Evolutionary conservation across 2,797 vertebrate genomes (phyloP).

Genomic region (Carapus acus): DNA sequence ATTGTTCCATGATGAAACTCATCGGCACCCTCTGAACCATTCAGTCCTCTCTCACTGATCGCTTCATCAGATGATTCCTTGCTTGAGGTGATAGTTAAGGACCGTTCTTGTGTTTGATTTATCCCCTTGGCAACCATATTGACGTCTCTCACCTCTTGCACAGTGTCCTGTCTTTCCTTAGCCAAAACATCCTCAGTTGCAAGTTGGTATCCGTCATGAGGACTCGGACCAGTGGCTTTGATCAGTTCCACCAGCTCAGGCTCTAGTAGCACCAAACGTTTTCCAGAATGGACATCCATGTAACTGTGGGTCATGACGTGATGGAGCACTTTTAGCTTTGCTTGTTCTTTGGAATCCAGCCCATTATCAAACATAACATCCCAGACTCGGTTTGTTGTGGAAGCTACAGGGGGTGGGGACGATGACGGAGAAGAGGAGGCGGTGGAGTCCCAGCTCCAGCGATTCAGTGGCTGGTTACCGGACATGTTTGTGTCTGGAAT

Average conservation of each 20-base stretch:
- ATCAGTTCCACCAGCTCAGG: slow-evolving; percentile 66
- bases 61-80: slow-evolving; percentile 1
- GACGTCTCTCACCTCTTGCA: slow-evolving; percentile 13
- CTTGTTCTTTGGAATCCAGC: slow-evolving; percentile 49
- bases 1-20: slow-evolving; percentile 8
- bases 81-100: slow-evolving; percentile 9
- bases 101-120: slow-evolving; percentile 19
- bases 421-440: slow-evolving; percentile 43
- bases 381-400: slow-evolving; percentile 35
- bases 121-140: slow-evolving; percentile 21
- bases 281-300: slow-evolving; percentile 79
- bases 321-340: slow-evolving; percentile 68
- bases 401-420: slow-evolving; percentile 38
- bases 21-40: background rate
- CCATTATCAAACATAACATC: slow-evolving; percentile 38
- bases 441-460: slow-evolving; percentile 52
- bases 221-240: slow-evolving; percentile 31
- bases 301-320: slow-evolving; percentile 88
- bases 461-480: no score
- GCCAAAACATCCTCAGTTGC: slow-evolving; percentile 18
- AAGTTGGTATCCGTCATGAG: slow-evolving; percentile 17
- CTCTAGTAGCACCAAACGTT: slow-evolving; percentile 81
- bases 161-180: slow-evolving; percentile 9
- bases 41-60: slow-evolving; percentile 3
- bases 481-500: slow-evolving; percentile 58